Evolutionary conservation across 1,140 invertebrate species (phyloP).

Genomic region (Planococcus citri): DNA sequence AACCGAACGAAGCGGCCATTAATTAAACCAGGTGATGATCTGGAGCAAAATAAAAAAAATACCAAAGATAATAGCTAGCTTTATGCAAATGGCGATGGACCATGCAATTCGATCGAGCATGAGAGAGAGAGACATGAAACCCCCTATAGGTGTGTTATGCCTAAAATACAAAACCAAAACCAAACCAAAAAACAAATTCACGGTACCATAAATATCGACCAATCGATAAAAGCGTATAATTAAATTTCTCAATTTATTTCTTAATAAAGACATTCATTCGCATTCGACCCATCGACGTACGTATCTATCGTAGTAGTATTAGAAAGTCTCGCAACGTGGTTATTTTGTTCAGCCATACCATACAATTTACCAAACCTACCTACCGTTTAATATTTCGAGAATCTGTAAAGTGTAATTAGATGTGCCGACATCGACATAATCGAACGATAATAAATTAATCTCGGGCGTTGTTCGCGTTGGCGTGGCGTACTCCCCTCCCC

Average conservation of each 20-base stretch:
- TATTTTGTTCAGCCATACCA: too few species aligned
- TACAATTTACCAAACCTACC: too few species aligned
- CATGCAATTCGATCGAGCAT: too few species aligned
- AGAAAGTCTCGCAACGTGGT: too few species aligned
- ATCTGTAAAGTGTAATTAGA: not conserved
- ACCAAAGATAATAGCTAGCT: not conserved
- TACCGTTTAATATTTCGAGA: not conserved
- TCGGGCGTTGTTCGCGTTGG: too few species aligned
- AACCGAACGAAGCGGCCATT: not conserved
- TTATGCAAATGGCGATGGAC: not conserved
- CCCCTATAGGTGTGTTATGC: too few species aligned
- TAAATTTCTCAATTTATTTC: not conserved
- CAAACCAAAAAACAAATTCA: not conserved
- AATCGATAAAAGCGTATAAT: not conserved
- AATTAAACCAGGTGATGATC: slow-evolving; percentile 1
- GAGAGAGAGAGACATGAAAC: too few species aligned
- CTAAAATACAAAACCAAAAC: not conserved
- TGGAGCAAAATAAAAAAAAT: not conserved
- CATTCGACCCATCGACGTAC: too few species aligned
- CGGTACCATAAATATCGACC: not conserved
- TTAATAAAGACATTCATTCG: not conserved
- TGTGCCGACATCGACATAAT: not conserved
- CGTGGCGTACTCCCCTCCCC: too few species aligned
- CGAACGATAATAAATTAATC: not conserved
- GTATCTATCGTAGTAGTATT: too few species aligned